Base-by-base conservation (phyloP, 2,888 invertebrate genomes). In the Meteorus colon region DNA sequence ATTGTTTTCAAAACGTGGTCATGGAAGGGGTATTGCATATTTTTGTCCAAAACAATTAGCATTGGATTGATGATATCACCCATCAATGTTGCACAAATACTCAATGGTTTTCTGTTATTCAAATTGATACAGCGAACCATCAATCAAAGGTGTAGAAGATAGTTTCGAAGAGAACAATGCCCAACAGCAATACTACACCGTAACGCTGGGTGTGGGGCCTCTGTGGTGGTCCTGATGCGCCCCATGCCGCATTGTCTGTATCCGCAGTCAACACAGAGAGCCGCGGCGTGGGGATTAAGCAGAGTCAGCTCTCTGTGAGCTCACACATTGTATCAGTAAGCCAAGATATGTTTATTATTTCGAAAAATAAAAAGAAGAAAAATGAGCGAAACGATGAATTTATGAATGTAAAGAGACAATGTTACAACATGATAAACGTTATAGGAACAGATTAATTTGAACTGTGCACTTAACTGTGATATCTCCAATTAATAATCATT, bases 161-260 rank as follows among this genome's bases (percentile, higher is more conserved):
- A 81, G 81, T 77, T 82, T 89, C 67, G 89, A 88, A 76, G 89
- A 89, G 83, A 83, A 82, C 59, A 84, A 83, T 73, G 86, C 84
- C 48, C 80, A 86, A 77, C 88, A 88, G 77, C 89, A 86, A 73
- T 91, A 92, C 85, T 92, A 91, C 86, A 91, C 91, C 90, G 92
- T 93, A 91, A 92, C 97, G 95, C 96, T 98, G 95, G 97, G 97
- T 91, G 95, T 96, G 93, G 97, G 97, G 97, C 98, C 98, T 97
- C 98, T 96, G 98, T 98, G 96, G 96, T 98, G 97, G 96, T 98
- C 98, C 98, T 98, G 98, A 98, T 98, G 98, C 94, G 94, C 97
- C 97, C 96, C 96, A 94, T 93, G 94, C 94, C 93, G 93, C 93
- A 93, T 91, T 92, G 89, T 93, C 92, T 90, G 89, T 89, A 87